These are phyloP conservation scores for Octodon degus DNA, from an alignment of 2,113 vertebrate genomes.

Conservation along the genomic window DNA sequence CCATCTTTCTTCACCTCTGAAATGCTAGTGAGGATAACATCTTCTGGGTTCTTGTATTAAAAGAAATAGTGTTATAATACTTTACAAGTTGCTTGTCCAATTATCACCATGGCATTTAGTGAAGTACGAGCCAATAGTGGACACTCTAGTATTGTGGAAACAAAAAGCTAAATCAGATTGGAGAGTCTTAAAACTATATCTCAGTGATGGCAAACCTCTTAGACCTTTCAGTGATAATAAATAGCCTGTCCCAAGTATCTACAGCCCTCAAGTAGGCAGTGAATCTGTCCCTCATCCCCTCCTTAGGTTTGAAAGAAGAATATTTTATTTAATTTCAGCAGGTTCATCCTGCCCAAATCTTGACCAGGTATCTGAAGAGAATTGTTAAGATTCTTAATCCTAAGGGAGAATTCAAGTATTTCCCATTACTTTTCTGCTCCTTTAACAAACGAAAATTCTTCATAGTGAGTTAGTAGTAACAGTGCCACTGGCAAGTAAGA, in stretches of 20 bases:
- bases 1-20: constrained; percentile 28
- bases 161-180: not conserved
- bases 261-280: not conserved
- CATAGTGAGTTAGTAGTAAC: not conserved
- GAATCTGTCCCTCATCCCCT: not conserved
- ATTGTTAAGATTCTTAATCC: constrained; percentile 35
- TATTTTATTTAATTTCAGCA: not conserved
- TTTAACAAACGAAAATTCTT: constrained; percentile 40
- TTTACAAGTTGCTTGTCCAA: not conserved
- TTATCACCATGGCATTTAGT: not conserved
- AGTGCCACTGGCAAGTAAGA: constrained; percentile 11
- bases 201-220: not conserved
- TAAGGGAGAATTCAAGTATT: not conserved
- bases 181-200: not conserved
- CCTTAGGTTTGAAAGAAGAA: not conserved
- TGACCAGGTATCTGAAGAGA: not conserved
- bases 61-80: not conserved
- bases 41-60: not conserved
- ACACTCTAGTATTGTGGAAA: not conserved
- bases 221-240: not conserved
- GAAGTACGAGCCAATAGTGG: not conserved
- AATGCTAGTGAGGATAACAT: constrained; percentile 32
- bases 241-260: not conserved
- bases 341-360: not conserved
- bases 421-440: constrained; percentile 15